Evolutionary conservation across 2,797 vertebrate species (phyloP).

Genomic region (Enteromius radiatus): DNA sequence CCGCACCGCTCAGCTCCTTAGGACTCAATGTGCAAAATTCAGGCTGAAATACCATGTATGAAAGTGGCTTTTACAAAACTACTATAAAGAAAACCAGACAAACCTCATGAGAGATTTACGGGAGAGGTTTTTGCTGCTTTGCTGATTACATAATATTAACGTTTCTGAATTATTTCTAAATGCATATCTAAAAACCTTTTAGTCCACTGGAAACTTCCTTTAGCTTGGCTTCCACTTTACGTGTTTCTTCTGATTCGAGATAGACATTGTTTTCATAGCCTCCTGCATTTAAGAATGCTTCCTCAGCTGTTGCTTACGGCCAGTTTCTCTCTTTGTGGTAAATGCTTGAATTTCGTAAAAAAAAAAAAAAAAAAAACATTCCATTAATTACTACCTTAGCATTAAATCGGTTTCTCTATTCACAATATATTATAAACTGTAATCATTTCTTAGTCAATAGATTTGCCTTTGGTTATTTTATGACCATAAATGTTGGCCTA

Average conservation of each 20-base stretch:
- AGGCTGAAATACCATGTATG: slow-evolving; percentile 32
- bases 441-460: slow-evolving; percentile 18
- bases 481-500: slow-evolving; percentile 5
- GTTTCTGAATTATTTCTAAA: slow-evolving; percentile 3
- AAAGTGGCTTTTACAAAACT: slow-evolving; percentile 39
- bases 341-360: slow-evolving; percentile 43
- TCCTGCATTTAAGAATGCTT: slow-evolving; percentile 38
- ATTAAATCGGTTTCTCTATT: slow-evolving; percentile 5
- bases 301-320: slow-evolving; percentile 22
- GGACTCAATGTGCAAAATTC: slow-evolving; percentile 18
- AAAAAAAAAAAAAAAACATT: no score
- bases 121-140: slow-evolving; percentile 35
- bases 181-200: slow-evolving; percentile 1
- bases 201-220: slow-evolving; percentile 9
- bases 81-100: slow-evolving; percentile 48
- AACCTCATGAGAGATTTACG: slow-evolving; percentile 46
- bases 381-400: slow-evolving; percentile 22
- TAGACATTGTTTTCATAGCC: slow-evolving; percentile 37
- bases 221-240: slow-evolving; percentile 24
- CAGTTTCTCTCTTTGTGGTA: slow-evolving; percentile 44
- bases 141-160: background rate
- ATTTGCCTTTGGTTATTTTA: slow-evolving; percentile 24
- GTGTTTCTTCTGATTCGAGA: slow-evolving; percentile 34
- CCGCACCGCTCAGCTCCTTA: slow-evolving; percentile 21
- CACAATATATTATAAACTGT: background rate